Conservation (phyloP, 2,113 vertebrate species). For the Strigops habroptila region DNA sequence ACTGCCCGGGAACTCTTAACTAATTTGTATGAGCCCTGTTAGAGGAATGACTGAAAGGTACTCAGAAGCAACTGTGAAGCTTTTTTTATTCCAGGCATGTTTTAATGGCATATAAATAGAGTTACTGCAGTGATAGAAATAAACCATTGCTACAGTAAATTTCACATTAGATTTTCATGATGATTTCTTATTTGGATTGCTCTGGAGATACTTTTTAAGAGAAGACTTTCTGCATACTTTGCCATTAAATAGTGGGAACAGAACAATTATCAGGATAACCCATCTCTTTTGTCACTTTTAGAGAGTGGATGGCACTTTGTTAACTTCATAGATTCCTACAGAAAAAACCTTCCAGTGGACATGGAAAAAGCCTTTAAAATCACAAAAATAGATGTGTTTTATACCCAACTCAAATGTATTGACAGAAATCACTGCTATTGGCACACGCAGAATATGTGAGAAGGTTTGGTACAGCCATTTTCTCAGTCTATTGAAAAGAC, state of each 20-base stretch:
- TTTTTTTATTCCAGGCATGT: neutral
- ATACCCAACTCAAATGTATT: neutral
- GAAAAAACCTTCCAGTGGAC: neutral
- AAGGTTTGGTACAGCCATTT: neutral
- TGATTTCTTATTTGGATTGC: neutral
- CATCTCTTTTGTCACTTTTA: neutral
- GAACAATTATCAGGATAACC: neutral
- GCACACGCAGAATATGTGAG: neutral
- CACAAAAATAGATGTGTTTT: neutral
- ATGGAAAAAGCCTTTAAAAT: neutral
- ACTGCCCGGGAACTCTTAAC: neutral
- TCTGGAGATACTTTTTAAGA: neutral
- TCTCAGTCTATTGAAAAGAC: neutral
- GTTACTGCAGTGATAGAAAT: neutral
- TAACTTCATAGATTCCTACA: neutral
- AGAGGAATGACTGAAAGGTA: neutral
- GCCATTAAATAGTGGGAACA: neutral
- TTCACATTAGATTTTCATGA: neutral
- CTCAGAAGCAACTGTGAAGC: neutral
- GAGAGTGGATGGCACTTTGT: neutral
- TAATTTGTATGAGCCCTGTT: neutral
- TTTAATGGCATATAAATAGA: neutral
- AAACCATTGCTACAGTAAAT: neutral
- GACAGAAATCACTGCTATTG: neutral
- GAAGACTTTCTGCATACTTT: neutral